These are phyloP conservation scores for Enteromius paludinosus DNA, from an alignment of 2,797 vertebrate genomes.

Conservation along the genomic window DNA sequence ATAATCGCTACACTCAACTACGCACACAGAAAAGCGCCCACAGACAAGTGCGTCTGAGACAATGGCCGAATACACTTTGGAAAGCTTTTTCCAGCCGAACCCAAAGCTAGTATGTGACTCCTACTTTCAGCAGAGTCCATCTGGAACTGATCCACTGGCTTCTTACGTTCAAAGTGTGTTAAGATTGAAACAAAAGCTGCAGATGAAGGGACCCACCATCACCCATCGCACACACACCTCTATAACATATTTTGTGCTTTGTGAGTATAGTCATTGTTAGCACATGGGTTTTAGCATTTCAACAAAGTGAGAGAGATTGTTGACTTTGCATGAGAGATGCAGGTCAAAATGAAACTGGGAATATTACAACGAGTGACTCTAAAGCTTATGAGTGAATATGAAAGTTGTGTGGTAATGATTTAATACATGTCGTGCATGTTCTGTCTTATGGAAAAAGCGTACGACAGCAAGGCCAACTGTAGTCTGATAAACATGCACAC, in stretches of 20 bases:
- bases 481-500: neutral
- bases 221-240: slow-evolving; percentile 13
- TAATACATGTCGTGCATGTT: neutral
- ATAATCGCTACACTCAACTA: slow-evolving; percentile 20
- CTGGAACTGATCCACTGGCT: slow-evolving; percentile 74
- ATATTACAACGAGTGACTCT: neutral
- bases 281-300: neutral
- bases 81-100: slow-evolving; percentile 50
- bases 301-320: neutral
- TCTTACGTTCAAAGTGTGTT: slow-evolving; percentile 48
- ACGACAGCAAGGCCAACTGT: neutral
- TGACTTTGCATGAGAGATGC: neutral
- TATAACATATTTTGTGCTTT: slow-evolving; percentile 9
- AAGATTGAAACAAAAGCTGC: slow-evolving; percentile 57
- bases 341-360: slow-evolving; percentile 16
- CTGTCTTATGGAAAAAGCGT: neutral
- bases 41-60: slow-evolving; percentile 8
- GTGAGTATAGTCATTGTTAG: slow-evolving; percentile 13
- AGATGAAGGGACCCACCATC: slow-evolving; percentile 17
- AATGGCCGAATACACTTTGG: slow-evolving; percentile 55
- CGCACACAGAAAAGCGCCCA: slow-evolving; percentile 12
- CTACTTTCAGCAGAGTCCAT: slow-evolving; percentile 68
- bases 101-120: slow-evolving; percentile 63
- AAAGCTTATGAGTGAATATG: neutral
- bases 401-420: slow-evolving; percentile 6